Evolutionary conservation across 2,113 vertebrate genomes (phyloP).

Genomic region (Nanorana parkeri): DNA sequence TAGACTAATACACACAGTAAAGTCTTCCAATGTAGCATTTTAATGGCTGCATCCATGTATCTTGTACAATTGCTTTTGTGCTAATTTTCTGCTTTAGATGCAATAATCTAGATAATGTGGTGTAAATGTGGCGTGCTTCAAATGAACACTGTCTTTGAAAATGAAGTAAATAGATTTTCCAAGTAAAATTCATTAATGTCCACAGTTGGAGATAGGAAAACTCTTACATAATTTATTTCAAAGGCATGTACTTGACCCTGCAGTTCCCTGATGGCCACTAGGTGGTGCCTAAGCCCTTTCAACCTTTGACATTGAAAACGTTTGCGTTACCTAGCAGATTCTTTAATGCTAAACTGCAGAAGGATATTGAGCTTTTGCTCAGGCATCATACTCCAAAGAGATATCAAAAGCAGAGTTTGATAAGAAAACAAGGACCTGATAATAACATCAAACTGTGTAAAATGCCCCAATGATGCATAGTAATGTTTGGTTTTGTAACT

Average conservation of each 20-base stretch:
- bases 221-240: not conserved
- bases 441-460: no score
- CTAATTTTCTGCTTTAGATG: constrained; percentile 39
- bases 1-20: constrained; percentile 16
- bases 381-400: not conserved
- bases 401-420: no score
- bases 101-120: constrained; percentile 32
- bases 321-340: not conserved
- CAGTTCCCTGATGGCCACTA: not conserved
- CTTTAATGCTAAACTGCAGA: not conserved
- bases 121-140: constrained; percentile 26
- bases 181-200: not conserved
- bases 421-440: no score
- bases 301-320: constrained; percentile 2
- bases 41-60: constrained; percentile 30
- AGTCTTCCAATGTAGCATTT: constrained; percentile 2
- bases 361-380: not conserved
- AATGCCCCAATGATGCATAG: no score
- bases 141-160: not conserved
- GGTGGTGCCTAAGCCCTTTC: constrained; percentile 35
- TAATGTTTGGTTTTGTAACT: no score
- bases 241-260: constrained; percentile 13
- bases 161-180: constrained; percentile 9
- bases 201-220: not conserved
- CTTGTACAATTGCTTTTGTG: constrained; percentile 30